These are phyloP conservation scores for Prionace glauca DNA, from an alignment of 2,797 vertebrate species.

Conservation along the genomic window DNA sequence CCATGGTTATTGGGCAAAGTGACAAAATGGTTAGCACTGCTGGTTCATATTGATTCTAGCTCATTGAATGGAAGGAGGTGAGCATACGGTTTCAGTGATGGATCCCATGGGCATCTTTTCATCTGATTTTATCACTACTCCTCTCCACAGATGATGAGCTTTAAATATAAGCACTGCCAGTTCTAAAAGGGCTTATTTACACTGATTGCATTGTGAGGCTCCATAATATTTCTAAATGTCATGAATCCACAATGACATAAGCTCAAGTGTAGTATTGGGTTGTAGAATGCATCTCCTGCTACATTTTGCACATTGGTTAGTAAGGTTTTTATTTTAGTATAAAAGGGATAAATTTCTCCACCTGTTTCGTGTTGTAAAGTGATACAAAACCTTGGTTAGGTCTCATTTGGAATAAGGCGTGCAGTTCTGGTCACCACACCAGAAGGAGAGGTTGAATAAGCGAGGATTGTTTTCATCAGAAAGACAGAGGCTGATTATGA, in stretches of 20 bases:
- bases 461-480: too few relatives aligned
- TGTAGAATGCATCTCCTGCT: neutral
- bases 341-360: neutral
- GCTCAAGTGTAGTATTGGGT: neutral
- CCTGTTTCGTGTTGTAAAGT: neutral
- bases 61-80: neutral
- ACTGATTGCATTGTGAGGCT: neutral
- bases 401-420: too few relatives aligned
- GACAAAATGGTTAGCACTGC: too few relatives aligned
- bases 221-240: neutral
- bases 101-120: neutral
- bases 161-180: neutral
- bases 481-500: too few relatives aligned
- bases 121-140: neutral
- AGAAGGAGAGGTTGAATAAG: too few relatives aligned
- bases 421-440: too few relatives aligned
- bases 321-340: neutral
- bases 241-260: neutral
- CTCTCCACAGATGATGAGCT: neutral
- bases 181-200: neutral
- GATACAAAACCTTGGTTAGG: too few relatives aligned
- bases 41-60: neutral
- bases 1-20: neutral
- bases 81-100: neutral
- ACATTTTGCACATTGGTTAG: neutral